Base-by-base conservation (phyloP, 1,140 invertebrate genomes). In the Triops longicaudatus region DNA sequence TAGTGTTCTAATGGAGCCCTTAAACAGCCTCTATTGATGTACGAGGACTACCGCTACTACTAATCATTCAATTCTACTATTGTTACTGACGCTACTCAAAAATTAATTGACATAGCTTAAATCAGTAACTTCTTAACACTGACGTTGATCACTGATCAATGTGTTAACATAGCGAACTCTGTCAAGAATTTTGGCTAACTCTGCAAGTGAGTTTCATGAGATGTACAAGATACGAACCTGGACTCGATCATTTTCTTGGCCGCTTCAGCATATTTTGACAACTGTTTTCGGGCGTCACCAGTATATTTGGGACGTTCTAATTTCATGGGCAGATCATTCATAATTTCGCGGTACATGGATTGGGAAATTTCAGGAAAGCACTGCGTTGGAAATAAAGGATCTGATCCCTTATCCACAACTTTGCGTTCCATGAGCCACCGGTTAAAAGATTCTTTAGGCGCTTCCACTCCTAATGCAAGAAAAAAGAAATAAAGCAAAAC, bases 311-410 rank as follows among this genome's bases (percentile, higher is more conserved):
- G 95, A 83, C 94, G 91, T 7, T 95, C 89, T 72, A 98, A 88
- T 86, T 97, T 98, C 41, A 99, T 95, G 0, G 97, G 97, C 81
- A 99, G 97, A 84, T 98, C 96, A 84, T 97, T 96, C 95, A 99
- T 98, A 37, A 99, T 97, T 87, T 98, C 97, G 76, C 93, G 90
- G 84, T 96, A 97, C 95, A 98, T 97, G 5, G 93, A 93, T 83
- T 91, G 89, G 1, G 96, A 97, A 79, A 98, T 91, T 85, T 98
- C 96, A 10, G 93, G 92, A 80, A 91, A 90, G 86, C 96, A 98
- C 83, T 91, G 91, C 82, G 92, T 95, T 0, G 96, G 96, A 22
- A 98, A 84, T 31, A 98, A 83, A 0, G 95, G 93, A 86, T 98
- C 97, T 17, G 79, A 81, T 6, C 85, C 87, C 77, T 83, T 84